A percentile compares a stretch with the other conserved stretches of the same genome.
phyloP scores from a whole-genome alignment of 2,113 vertebrate genomes.

The Electrona antarctica region DNA sequence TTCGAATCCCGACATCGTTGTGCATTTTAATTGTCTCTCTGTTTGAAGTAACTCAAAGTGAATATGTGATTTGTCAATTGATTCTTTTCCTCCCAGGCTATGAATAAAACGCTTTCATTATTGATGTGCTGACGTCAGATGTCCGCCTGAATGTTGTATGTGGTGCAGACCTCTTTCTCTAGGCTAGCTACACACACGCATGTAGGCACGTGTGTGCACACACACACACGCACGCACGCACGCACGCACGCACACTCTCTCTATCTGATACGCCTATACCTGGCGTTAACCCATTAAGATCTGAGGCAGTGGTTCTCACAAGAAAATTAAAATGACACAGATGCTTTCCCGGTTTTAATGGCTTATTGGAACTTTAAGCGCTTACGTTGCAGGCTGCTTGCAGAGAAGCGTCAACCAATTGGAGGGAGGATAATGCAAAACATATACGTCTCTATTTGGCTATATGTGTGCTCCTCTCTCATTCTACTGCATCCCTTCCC shows the following conservation, averaged over 20 bases:
- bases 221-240: slow-evolving; percentile 10
- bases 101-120: slow-evolving; percentile 86
- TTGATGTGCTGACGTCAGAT: slow-evolving; percentile 84
- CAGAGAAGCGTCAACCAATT: slow-evolving; percentile 65
- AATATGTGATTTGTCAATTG: slow-evolving; percentile 86
- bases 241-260: slow-evolving; percentile 31
- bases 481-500: slow-evolving; percentile 35
- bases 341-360: too few species aligned
- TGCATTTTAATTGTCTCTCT: slow-evolving; percentile 75
- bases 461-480: slow-evolving; percentile 10
- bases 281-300: too few species aligned
- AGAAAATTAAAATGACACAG: too few species aligned
- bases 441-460: slow-evolving; percentile 35
- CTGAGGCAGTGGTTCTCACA: too few species aligned
- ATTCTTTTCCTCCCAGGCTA: slow-evolving; percentile 81
- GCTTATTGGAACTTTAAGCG: slow-evolving; percentile 53
- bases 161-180: slow-evolving; percentile 80
- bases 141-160: slow-evolving; percentile 81
- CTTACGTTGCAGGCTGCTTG: slow-evolving; percentile 63
- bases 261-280: slow-evolving; percentile 28
- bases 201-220: not conserved
- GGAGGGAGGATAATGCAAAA: slow-evolving; percentile 44
- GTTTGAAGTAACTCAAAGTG: slow-evolving; percentile 83
- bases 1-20: slow-evolving; percentile 28
- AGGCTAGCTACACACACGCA: slow-evolving; percentile 60